Base-by-base conservation (phyloP, 2,797 vertebrate genomes). In the Hyperoplus lanceolatus region DNA sequence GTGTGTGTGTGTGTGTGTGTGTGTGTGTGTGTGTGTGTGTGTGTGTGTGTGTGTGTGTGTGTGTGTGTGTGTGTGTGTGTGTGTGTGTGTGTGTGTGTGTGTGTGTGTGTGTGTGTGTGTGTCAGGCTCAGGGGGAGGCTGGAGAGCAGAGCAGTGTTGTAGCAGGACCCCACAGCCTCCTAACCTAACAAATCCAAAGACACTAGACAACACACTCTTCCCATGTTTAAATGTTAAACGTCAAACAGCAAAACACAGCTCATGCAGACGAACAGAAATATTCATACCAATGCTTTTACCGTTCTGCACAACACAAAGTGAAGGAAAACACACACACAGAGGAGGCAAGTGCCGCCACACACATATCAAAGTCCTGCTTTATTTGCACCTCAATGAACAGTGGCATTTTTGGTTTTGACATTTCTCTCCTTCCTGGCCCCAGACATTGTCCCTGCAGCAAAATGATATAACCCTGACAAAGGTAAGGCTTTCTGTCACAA, bases 401-500 rank as follows among this genome's bases (percentile, higher is more conserved):
- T 70, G 79, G 15, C 59, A 69, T 92, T 89, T 83, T 74, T 80
- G 29, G 69, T 79, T 78, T 79, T 86, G 83, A 85, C 89, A 81
- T 90, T 87, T 87, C 61, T 83, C 77, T 85, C 61, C 43, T 57
- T 69, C 71, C 73, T 54, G 55, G 21, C 67, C 65, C 69, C 77
- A 55, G 62, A 70, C 77, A 67, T 72, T 64, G 75, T 89, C 79
- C 77, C 83, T 64, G 71, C 79, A 87, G 82, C 69, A 79, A 71
- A 81, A 87, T 82, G 83, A 90, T 81, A 87, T 80, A 84, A 75
- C 53, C 56, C 48, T 73, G 72, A 72, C 77, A 90, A 92, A 92
- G 91, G 90, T 91, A 87, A 90, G 89, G 71, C 86, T 89, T 89
- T 92, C 29, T 85, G 91, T 91, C 87, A 82, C 55, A 42, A 79